Evolutionary conservation across 2,113 vertebrate species (phyloP).

Genomic region (Nannospalax galili): DNA sequence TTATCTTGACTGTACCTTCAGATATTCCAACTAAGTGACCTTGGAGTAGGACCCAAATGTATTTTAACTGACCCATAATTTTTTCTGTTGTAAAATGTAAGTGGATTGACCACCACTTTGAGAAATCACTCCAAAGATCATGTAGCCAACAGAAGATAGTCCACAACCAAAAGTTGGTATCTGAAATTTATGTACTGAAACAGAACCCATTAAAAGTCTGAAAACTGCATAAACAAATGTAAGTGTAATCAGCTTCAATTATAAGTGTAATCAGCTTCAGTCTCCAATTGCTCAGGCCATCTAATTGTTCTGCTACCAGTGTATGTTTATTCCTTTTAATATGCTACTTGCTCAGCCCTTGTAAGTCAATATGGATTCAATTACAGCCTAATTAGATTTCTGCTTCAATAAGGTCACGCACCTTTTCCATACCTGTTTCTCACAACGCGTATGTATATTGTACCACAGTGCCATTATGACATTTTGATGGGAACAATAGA

Average conservation of each 20-base stretch:
- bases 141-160: background rate
- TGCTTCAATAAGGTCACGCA: background rate
- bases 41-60: background rate
- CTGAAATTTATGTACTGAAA: background rate
- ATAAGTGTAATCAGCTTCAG: slow-evolving; percentile 25
- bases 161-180: background rate
- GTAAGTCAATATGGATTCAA: background rate
- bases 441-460: background rate
- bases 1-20: background rate
- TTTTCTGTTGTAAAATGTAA: background rate
- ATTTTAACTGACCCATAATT: background rate
- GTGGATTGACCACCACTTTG: background rate
- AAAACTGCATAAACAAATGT: background rate
- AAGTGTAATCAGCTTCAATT: slow-evolving; percentile 35
- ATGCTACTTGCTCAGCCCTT: background rate
- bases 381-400: slow-evolving; percentile 30
- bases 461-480: background rate
- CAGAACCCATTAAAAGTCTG: slow-evolving; percentile 15
- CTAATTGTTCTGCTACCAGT: slow-evolving; percentile 21
- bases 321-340: slow-evolving; percentile 34
- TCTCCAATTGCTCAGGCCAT: background rate
- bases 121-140: slow-evolving; percentile 14
- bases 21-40: background rate
- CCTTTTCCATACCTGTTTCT: slow-evolving; percentile 23
- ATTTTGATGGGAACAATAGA: slow-evolving; percentile 12